Evolutionary conservation across 2,888 invertebrate genomes (phyloP), one percentile per base, ranked within the genome.

Genomic region (Silvanus unidentatus): DNA sequence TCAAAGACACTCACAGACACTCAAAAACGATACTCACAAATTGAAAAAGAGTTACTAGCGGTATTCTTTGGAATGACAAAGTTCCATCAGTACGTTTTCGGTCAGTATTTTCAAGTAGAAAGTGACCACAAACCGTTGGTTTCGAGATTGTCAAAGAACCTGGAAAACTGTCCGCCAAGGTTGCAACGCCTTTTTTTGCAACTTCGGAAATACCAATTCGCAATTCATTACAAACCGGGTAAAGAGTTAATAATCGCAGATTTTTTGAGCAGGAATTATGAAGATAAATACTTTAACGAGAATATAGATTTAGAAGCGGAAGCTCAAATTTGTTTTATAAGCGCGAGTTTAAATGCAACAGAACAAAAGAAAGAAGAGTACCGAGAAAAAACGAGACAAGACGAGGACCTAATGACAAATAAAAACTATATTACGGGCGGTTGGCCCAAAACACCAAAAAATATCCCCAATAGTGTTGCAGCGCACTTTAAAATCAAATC

Each of bases 11-110:
- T 53, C 43, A 55, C 43, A 27, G 42, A 49, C 12, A 28, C 35
- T 5, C 42, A 55, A 45, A 29, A 35, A 12, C 55, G 44, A 9
- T 65, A 61, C 47, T 53, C 60, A 8, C 61, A 63, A 47, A 65
- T 67, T 6, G 37, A 37, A 37, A 37, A 37, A 16, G 37, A 37
- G n/a, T 4, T 37, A 6, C 12, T 37, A 16, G 16, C 15, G 3
- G n/a, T 37, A 9, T 37, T 13, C 5, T 37, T 37, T n/a, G 55
- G 53, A 8, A 37, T 37, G 6, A 34, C 16, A 2, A 41, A 41
- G 27, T 44, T 37, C 32, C 16, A 32, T 37, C 56, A 54, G 41
- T 45, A 44, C 39, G n/a, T 56, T 0, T 61, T 50, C 52, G 55
- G 49, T 9, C 42, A 45, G 38, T 27, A 40, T n/a, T 40, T 58